Conservation (phyloP, 2,797 vertebrate genomes). For the Coregonus sp. region DNA sequence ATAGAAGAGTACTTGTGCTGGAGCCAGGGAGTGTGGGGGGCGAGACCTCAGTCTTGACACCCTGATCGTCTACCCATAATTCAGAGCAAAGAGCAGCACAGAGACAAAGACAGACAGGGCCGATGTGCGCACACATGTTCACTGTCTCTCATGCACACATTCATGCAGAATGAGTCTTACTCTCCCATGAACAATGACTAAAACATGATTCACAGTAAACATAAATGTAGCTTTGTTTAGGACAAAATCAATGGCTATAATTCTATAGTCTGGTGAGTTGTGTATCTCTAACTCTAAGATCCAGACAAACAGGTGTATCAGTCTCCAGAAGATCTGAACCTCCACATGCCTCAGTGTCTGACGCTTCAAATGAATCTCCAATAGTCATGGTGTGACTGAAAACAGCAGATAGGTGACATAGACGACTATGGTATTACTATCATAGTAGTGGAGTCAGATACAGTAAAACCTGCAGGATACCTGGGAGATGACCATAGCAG, state of each 20-base stretch:
- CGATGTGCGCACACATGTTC: not conserved
- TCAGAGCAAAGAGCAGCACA: conserved; percentile 15
- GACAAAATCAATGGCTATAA: no score
- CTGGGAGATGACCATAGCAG: conserved; percentile 13
- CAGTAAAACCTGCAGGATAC: not conserved
- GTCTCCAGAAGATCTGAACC: not conserved
- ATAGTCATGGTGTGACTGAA: not conserved
- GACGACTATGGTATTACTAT: conserved; percentile 1
- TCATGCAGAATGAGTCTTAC: not conserved
- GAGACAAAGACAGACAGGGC: conserved; percentile 1
- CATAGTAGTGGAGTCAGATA: not conserved
- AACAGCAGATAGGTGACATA: not conserved
- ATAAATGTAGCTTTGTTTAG: no score
- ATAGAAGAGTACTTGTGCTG: conserved; percentile 8
- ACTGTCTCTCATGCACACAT: not conserved
- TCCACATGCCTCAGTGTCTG: not conserved
- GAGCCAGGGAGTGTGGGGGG: conserved; percentile 15
- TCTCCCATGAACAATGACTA: no score
- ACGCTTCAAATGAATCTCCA: not conserved
- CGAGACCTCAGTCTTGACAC: conserved; percentile 29
- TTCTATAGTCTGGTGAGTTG: no score
- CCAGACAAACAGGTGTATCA: conserved; percentile 4
- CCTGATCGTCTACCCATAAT: conserved; percentile 29
- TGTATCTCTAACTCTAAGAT: no score
- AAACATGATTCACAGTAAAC: no score